Base-by-base conservation (phyloP, 2,113 vertebrate species). In the Anhinga anhinga region DNA sequence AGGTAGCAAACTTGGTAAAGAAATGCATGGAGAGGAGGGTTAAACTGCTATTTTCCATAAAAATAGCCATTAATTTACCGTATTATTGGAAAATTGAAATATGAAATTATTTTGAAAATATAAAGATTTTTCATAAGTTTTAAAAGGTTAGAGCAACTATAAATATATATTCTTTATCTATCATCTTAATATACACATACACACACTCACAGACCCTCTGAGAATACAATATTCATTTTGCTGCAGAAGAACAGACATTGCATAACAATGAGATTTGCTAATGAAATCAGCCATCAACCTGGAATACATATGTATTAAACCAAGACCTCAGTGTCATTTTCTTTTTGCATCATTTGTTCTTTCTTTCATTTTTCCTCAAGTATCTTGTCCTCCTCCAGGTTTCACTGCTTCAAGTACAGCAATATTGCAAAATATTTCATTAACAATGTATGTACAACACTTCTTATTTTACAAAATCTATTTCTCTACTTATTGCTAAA, bases 241-340 rank as follows among this genome's bases (percentile, higher is more conserved):
- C 99, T 99, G 99, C 99, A 99, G 99, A 99, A 99, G 99, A 99
- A 99, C 99, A 99, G 98, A 98, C 99, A 98, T 99, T 99, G 99
- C 99, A 99, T 99, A 99, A 99, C 99, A 99, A 99, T 99, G 99
- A 99, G 99, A 99, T 98, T 98, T 98, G 98, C 99, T 99, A 99
- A 99, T 99, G 99, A 99, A 99, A 99, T 99, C 99, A 99, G 99
- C 99, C 98, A 99, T 99, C 99, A 99, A 99, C 99, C 99, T 99
- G 98, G 98, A 99, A 99, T 99, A 99, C 99, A 99, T 99, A 99
- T 99, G 99, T 99, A 99, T 99, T 99, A 99, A 99, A 99, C 98
- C 98, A 98, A 98, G 98, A 98, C 99, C 99, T 98, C 98, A 61
- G 98, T 99, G 99, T 99, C 99, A 99, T 99, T 98, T 99, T 98